Base-by-base conservation (phyloP, 2,888 invertebrate genomes). In the Philopedon plagiatum region DNA sequence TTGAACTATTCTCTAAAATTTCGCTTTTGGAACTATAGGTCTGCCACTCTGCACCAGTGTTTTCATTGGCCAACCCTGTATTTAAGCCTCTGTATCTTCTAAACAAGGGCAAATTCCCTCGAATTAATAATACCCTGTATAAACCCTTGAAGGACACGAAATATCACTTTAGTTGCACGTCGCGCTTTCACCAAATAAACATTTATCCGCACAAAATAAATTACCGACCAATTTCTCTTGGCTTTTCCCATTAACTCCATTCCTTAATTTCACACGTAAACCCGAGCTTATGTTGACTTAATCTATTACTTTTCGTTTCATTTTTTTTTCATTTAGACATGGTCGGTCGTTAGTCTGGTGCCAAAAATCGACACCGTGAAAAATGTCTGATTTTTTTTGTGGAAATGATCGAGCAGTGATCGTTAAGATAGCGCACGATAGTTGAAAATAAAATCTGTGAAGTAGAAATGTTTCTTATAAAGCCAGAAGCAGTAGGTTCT, bases 311-410 rank as follows among this genome's bases (percentile, higher is more conserved):
- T 67, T 67, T 26, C 60, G 37, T 60, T 51, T 60, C 58, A 67
- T 67, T 67, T 67, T 67, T n/a, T n/a, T 67, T 67, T n/a, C 21
- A 60, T 67, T 60, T 49, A 15, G 67, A 67, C 67, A 49, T 60
- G 34, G 34, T 34, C 46, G 67, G 60, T 51, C 51, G 51, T 51
- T 51, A 51, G 29, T 51, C 51, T 39, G 21, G 29, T 51, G 29
- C 29, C 26, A 21, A 29, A 29, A 51, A 51, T 51, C 29, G 51
- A 51, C 11, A 8, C 26, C n/a, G 29, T 51, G 51, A 51, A 51
- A 51, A 51, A 51, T 51, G 46, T 8, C 19, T 21, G 3, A n/a
- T 13, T 46, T 46, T 46, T 46, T 46, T 46, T 21, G 21, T 21
- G 11, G 15, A 46, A 21, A 46, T n/a, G 46, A 19, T 19, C 19